phyloP scores from a whole-genome alignment of 2,113 vertebrate genomes.

The Sakesphorus luctuosus region DNA sequence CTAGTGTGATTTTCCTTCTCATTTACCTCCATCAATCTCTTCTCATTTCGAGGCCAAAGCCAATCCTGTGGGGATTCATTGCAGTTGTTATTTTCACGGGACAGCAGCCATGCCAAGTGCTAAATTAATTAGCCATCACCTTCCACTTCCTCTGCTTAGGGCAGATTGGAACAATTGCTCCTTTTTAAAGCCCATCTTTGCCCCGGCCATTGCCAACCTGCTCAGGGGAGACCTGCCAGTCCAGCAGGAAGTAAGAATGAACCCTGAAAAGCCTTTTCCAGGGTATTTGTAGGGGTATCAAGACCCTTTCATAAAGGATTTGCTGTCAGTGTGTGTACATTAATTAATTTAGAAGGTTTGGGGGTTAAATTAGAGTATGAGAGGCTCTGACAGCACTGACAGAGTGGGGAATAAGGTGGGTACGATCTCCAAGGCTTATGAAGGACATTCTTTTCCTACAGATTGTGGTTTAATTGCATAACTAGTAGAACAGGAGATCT shows the following conservation, averaged over 20 bases:
- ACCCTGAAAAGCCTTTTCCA: not conserved
- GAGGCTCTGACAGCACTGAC: constrained; percentile 16
- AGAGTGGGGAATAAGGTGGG: constrained; percentile 36
- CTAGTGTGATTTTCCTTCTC: constrained; percentile 11
- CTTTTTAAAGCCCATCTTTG: constrained; percentile 35
- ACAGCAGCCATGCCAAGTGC: constrained; percentile 7
- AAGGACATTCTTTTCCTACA: constrained; percentile 44
- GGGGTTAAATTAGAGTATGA: not conserved
- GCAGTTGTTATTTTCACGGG: constrained; percentile 34
- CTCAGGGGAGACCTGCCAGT: not conserved
- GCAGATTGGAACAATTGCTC: not conserved
- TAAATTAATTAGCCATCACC: constrained; percentile 57
- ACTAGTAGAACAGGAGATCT: not conserved
- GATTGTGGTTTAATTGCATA: not conserved
- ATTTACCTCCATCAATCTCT: constrained; percentile 34
- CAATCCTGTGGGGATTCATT: not conserved
- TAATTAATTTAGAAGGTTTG: constrained; percentile 34
- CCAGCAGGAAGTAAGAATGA: not conserved
- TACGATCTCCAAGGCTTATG: not conserved
- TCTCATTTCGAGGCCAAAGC: constrained; percentile 10
- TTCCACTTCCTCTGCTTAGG: constrained; percentile 13
- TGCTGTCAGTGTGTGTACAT: not conserved
- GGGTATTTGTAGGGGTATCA: not conserved
- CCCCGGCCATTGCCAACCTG: not conserved
- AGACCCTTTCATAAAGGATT: not conserved